These are phyloP conservation scores for Astropecten irregularis DNA, from an alignment of 53 echinoderm and acorn worm genomes.

Conservation along the genomic window DNA sequence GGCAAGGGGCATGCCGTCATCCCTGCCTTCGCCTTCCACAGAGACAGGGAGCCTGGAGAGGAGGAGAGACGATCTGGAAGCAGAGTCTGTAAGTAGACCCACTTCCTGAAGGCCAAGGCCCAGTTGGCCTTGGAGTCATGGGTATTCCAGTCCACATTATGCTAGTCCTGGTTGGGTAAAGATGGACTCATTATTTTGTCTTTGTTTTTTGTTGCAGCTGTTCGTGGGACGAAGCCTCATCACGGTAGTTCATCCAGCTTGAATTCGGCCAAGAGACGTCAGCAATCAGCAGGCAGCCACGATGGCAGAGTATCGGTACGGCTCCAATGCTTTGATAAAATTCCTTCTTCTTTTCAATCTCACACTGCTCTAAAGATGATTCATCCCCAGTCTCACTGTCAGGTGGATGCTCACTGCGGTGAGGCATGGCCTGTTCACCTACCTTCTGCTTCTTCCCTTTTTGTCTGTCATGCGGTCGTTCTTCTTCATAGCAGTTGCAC, in stretches of 20 bases:
- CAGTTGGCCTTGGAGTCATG: neutral
- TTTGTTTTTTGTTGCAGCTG: slow-evolving; percentile 68
- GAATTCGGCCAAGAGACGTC: slow-evolving; percentile 80
- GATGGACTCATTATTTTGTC: too few species aligned
- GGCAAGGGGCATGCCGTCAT: slow-evolving; percentile 99
- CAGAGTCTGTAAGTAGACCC: slow-evolving; percentile 87
- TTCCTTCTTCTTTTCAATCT: too few species aligned
- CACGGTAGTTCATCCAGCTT: slow-evolving; percentile 82
- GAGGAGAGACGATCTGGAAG: slow-evolving; percentile 87
- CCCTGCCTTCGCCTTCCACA: slow-evolving; percentile 94
- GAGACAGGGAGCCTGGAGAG: slow-evolving; percentile 89
- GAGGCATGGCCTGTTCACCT: too few species aligned
- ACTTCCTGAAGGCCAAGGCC: too few species aligned
- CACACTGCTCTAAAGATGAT: too few species aligned
- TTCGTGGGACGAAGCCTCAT: slow-evolving; percentile 68
- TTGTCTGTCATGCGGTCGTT: too few species aligned
- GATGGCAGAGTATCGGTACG: slow-evolving; percentile 93
- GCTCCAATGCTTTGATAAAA: neutral
- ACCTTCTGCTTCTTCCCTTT: too few species aligned
- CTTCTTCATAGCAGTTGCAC: too few species aligned
- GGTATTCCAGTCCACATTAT: too few species aligned
- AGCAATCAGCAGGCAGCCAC: slow-evolving; percentile 82
- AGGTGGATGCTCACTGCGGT: too few species aligned
- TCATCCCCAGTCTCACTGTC: too few species aligned
- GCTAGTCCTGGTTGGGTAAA: too few species aligned